Evolutionary conservation across 2,888 invertebrate species (phyloP).

Genomic region (Tipula lateralis): DNA sequence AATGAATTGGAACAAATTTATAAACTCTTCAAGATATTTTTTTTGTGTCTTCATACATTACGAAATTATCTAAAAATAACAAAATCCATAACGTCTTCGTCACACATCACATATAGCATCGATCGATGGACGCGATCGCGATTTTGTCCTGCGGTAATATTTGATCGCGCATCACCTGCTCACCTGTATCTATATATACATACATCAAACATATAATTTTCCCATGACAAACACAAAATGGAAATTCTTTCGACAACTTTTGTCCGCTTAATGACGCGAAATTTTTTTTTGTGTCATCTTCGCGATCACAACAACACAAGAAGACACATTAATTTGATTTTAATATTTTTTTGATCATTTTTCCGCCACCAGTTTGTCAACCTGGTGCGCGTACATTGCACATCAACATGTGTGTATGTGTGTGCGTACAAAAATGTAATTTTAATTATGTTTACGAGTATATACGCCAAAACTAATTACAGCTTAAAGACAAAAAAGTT

Average conservation of each 20-base stretch:
- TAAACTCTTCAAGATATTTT: not conserved
- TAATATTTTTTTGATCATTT: slow-evolving; percentile 1
- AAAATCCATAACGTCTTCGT: not conserved
- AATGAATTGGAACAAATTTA: slow-evolving; percentile 24
- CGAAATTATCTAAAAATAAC: not conserved
- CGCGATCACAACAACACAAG: not conserved
- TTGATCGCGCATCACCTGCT: not conserved
- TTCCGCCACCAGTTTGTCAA: not conserved
- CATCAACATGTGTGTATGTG: not conserved
- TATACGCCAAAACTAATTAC: slow-evolving; percentile 5
- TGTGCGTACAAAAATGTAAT: not conserved
- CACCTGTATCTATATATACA: too few species aligned
- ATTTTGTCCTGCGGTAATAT: not conserved
- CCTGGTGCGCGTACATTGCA: not conserved
- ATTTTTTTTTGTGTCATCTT: not conserved
- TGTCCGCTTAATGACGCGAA: not conserved
- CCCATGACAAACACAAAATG: not conserved
- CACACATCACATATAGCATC: not conserved
- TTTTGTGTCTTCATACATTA: not conserved
- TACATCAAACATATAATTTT: not conserved
- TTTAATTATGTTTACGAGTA: not conserved
- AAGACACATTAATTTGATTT: slow-evolving; percentile 6
- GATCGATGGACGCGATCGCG: not conserved
- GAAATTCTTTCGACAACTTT: not conserved
- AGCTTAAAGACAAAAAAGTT: not conserved